Evolutionary conservation across 92 coral and sea anemone species (phyloP).

Genomic region (Siderastrea radians): DNA sequence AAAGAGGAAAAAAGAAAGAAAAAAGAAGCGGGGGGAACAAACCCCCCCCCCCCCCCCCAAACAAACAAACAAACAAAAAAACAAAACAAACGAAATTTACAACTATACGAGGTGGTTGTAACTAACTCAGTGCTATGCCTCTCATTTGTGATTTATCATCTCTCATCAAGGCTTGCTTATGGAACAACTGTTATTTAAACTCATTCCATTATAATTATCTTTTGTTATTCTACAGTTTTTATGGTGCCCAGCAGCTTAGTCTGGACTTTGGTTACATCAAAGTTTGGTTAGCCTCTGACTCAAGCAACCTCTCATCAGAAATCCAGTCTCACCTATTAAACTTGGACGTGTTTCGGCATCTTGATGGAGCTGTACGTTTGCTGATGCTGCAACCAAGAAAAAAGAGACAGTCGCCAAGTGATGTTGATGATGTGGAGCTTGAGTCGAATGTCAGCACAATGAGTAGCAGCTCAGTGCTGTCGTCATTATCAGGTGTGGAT

Average conservation of each 20-base stretch:
- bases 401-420: conserved; percentile 78
- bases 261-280: conserved; percentile 95
- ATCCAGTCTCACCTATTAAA: conserved; percentile 84
- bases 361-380: conserved; percentile 90
- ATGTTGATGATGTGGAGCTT: conserved; percentile 83
- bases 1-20: no score
- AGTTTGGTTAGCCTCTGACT: conserved; percentile 95
- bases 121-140: no score
- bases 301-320: conserved; percentile 71
- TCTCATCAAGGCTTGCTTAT: no score
- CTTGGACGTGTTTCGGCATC: conserved; percentile 87
- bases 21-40: no score
- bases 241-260: conserved; percentile 96
- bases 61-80: no score
- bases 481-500: conserved; percentile 93
- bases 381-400: conserved; percentile 97
- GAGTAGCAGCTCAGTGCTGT: conserved; percentile 95
- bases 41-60: no score
- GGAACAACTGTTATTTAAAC: no score
- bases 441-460: conserved; percentile 94
- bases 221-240: conserved; percentile 69
- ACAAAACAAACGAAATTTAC: no score
- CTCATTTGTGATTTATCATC: no score
- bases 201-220: background rate
- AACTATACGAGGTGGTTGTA: no score